Base-by-base conservation (phyloP, 2,797 vertebrate genomes). In the Scolopax rusticola region DNA sequence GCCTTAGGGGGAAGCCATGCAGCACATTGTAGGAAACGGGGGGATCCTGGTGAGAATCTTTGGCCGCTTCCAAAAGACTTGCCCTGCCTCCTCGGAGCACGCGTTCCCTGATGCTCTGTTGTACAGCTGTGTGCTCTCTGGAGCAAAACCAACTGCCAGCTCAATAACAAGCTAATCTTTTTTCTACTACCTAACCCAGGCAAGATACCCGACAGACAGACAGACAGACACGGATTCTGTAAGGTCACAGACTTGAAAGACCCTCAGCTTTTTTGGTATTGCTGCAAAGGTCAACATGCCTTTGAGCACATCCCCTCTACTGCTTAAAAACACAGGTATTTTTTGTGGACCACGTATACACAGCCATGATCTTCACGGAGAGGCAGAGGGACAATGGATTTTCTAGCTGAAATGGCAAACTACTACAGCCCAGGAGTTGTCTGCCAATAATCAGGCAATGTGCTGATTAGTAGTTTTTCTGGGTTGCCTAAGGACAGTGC, bases 371-470 rank as follows among this genome's bases (percentile, higher is more conserved):
- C 88, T 88, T 83, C 47, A 71, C 65, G 90, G 86, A 51, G 64
- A 91, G 20, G 36, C 56, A 76, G 51, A 82, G 36, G 43, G 33
- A 93, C 84, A 92, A 87, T 41, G 56, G 38, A 48, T 74, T 95
- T 93, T 95, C 89, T 81, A 95, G 93, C 95, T 96, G 93, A 95
- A 92, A 59, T 51, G 25, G 84, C 90, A 89, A 92, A 94, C 88
- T 79, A 32, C 60, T 43, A 87, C 64, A 67, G 28, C 50, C 27
- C 84, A 70, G 87, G 63, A 95, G 68, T 43, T 85, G 74, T 89
- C 94, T 95, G 95, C 91, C 95, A 96, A 84, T 59, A 93, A 92
- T 1, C 47, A 65, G 81, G 68, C 36, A 85, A 83, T 76, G 81
- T 93, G 95, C 84, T 93, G 95, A 95, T 77, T 79, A 89, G 89